These are phyloP conservation scores for Haliclona indistincta DNA, from an alignment of 37 sponge, comb jelly and placozoan species.

Conservation along the genomic window DNA sequence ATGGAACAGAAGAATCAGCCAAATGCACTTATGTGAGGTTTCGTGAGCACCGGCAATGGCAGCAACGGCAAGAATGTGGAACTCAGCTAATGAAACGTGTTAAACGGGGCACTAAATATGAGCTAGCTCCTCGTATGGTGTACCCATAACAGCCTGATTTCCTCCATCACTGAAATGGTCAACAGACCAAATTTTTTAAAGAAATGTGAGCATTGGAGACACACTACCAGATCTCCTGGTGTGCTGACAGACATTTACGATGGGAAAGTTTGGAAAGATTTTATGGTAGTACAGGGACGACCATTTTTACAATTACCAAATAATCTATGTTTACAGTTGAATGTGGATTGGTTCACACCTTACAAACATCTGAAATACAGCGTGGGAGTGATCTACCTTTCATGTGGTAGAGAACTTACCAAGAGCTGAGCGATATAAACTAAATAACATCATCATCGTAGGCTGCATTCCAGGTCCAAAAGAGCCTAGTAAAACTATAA, in stretches of 20 bases:
- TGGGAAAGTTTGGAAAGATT: conserved; percentile 46
- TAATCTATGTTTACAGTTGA: conserved; percentile 11
- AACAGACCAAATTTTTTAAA: conserved; percentile 8
- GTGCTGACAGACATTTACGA: conserved; percentile 32
- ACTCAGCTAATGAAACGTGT: conserved; percentile 14
- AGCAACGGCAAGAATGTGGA: conserved; percentile 7
- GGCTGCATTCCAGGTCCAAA: conserved; percentile 37
- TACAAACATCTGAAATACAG: too few relatives aligned
- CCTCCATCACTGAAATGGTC: conserved; percentile 10
- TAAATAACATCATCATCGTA: conserved; percentile 21
- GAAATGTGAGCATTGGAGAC: conserved; percentile 39
- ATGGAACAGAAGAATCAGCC: not conserved
- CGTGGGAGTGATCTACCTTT: conserved; percentile 24
- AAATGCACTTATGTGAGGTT: conserved; percentile 37
- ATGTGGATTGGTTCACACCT: too few relatives aligned
- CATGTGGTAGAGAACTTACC: conserved; percentile 26
- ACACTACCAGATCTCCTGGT: not conserved
- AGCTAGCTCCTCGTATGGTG: conserved; percentile 1
- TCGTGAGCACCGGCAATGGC: conserved; percentile 43
- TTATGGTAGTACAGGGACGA: conserved; percentile 1
- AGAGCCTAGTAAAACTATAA: conserved; percentile 13
- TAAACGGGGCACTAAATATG: not conserved
- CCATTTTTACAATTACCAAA: conserved; percentile 20
- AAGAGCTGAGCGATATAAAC: not conserved
- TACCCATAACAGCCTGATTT: conserved; percentile 27